phyloP scores from a whole-genome alignment of 1,140 invertebrate species.

The Helicoverpa zea region DNA sequence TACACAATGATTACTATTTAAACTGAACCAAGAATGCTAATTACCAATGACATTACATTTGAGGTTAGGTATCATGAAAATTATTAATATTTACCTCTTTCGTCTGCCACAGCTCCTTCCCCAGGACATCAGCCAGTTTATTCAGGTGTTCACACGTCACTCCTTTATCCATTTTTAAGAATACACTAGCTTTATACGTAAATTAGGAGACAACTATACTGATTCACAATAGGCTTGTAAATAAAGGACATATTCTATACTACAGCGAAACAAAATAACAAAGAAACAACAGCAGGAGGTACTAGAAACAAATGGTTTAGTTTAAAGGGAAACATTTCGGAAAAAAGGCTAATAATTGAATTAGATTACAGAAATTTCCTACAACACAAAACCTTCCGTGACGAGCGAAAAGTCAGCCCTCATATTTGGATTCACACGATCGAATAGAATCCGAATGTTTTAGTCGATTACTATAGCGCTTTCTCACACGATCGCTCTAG shows the following conservation, averaged over 20 bases:
- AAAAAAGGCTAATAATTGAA: conserved; percentile 77
- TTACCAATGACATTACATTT: conserved; percentile 70
- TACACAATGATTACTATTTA: conserved; percentile 74
- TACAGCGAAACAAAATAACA: conserved; percentile 57
- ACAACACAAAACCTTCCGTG: conserved; percentile 81
- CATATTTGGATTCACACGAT: conserved; percentile 30
- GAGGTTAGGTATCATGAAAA: conserved; percentile 79
- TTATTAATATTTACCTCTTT: conserved; percentile 74
- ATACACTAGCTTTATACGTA: conserved; percentile 66
- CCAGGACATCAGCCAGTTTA: conserved; percentile 76
- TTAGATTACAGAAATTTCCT: conserved; percentile 84
- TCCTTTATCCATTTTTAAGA: conserved; percentile 79
- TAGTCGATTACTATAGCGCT: conserved; percentile 1
- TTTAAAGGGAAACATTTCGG: conserved; percentile 72
- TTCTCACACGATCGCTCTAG: background rate
- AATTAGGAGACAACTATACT: conserved; percentile 74
- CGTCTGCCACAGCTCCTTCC: conserved; percentile 78
- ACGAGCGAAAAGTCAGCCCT: conserved; percentile 82
- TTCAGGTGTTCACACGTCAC: conserved; percentile 84
- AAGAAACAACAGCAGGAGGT: conserved; percentile 56
- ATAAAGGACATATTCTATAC: conserved; percentile 76
- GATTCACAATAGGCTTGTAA: conserved; percentile 76
- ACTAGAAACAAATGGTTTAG: conserved; percentile 51
- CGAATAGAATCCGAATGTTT: conserved; percentile 29
- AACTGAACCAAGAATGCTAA: conserved; percentile 71